Percentiles rank a stretch among this genome's conserved stretches.
phyloP scores from a whole-genome alignment of 1,140 invertebrate species.

The Pseudoatta argentina region DNA sequence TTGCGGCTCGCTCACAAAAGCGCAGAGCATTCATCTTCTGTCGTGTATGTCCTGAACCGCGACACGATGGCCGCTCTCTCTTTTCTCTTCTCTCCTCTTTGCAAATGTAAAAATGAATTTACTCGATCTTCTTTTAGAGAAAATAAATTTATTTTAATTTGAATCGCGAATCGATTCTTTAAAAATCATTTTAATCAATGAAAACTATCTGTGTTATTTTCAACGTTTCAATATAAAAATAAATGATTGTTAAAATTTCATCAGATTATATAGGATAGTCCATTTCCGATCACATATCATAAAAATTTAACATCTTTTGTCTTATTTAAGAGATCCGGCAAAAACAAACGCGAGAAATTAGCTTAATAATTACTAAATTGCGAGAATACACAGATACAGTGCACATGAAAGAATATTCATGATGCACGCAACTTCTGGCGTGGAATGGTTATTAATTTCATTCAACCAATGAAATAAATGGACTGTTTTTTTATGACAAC shows the following conservation, averaged over 20 bases:
- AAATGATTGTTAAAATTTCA: not conserved
- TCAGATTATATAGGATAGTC: not conserved
- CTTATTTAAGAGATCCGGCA: not conserved
- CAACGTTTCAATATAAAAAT: not conserved
- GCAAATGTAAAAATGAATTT: conserved; percentile 15
- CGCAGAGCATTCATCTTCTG: conserved; percentile 73
- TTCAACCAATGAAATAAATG: conserved; percentile 5
- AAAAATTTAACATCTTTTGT: not conserved
- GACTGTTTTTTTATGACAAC: not conserved
- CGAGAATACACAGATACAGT: not conserved
- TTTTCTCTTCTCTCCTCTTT: conserved; percentile 4
- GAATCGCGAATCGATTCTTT: not conserved
- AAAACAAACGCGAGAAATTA: not conserved
- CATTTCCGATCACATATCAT: not conserved
- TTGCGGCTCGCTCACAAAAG: conserved; percentile 67
- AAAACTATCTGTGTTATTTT: not conserved
- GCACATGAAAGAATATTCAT: not conserved
- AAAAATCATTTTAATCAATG: not conserved
- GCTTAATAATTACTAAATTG: conserved; percentile 10
- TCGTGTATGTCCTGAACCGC: conserved; percentile 67
- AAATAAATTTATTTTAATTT: not conserved
- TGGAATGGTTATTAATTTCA: conserved; percentile 1
- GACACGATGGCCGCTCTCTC: conserved; percentile 45
- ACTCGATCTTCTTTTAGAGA: not conserved
- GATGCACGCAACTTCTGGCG: not conserved